Conservation (phyloP, 2,888 invertebrate species). For the Melieria omissa region DNA sequence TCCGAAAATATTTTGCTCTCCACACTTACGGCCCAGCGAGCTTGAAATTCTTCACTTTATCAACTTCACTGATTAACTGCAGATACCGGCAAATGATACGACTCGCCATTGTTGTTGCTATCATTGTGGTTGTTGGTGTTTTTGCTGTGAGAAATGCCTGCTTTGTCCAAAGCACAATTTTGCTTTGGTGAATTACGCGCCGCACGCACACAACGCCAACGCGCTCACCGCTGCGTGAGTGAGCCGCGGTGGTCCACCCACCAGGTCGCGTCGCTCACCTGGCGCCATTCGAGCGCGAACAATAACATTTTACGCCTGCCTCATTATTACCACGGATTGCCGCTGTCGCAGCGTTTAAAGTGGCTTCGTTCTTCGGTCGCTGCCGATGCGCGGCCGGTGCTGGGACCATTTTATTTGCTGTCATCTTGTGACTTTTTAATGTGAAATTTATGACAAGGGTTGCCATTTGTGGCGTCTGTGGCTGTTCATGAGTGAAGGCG, state of each 20-base stretch:
- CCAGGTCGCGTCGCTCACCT: neutral
- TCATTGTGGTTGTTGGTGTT: too few species aligned
- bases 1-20: too few species aligned
- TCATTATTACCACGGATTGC: neutral
- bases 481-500: neutral
- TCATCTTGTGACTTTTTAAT: constrained; percentile 40
- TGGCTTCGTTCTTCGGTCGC: neutral
- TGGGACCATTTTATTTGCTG: constrained; percentile 36
- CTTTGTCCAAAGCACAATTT: neutral
- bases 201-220: neutral
- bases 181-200: neutral
- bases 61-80: constrained; percentile 28
- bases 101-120: neutral
- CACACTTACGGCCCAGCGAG: neutral
- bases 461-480: constrained; percentile 41
- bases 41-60: constrained; percentile 19
- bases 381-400: neutral
- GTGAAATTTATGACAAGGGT: constrained; percentile 43
- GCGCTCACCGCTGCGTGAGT: neutral
- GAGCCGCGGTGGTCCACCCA: neutral
- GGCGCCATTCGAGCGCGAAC: neutral
- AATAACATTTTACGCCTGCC: neutral
- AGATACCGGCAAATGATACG: neutral
- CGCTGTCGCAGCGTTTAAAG: neutral
- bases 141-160: too few species aligned